These are phyloP conservation scores for Alosa sapidissima DNA, from an alignment of 2,797 vertebrate genomes.

Conservation along the genomic window DNA sequence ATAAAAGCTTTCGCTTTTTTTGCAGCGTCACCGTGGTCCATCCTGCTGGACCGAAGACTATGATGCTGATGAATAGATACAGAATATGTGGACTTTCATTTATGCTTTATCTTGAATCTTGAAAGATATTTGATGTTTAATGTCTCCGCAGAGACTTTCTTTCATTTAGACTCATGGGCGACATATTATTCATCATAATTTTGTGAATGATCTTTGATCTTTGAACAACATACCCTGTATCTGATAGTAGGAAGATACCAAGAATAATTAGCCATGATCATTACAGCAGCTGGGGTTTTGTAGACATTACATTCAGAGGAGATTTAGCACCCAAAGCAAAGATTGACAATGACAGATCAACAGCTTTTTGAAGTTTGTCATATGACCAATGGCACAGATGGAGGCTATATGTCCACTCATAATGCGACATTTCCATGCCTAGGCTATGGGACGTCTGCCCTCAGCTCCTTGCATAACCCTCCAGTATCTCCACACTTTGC, in stretches of 20 bases:
- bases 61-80: not conserved
- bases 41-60: not conserved
- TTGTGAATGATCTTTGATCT: not conserved
- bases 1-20: not conserved
- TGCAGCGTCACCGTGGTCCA: not conserved
- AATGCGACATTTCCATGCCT: constrained; percentile 68
- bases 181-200: not conserved
- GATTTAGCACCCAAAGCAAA: not conserved
- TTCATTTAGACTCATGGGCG: not conserved
- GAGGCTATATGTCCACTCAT: constrained; percentile 75
- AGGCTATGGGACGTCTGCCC: constrained; percentile 71
- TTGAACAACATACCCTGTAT: not conserved
- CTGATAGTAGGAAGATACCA: not conserved
- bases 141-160: not conserved
- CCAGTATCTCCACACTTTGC: constrained; percentile 78
- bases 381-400: constrained; percentile 69
- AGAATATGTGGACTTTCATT: not conserved
- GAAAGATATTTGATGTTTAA: not conserved
- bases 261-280: not conserved
- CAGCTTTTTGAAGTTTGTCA: constrained; percentile 82
- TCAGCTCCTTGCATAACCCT: constrained; percentile 73
- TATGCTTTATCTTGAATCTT: not conserved
- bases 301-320: constrained; percentile 1
- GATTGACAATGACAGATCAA: constrained; percentile 74
- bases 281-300: not conserved